Evolutionary conservation across 2,797 vertebrate species (phyloP), one percentile per base, ranked within the genome.

Genomic region (Sciaenops ocellatus): DNA sequence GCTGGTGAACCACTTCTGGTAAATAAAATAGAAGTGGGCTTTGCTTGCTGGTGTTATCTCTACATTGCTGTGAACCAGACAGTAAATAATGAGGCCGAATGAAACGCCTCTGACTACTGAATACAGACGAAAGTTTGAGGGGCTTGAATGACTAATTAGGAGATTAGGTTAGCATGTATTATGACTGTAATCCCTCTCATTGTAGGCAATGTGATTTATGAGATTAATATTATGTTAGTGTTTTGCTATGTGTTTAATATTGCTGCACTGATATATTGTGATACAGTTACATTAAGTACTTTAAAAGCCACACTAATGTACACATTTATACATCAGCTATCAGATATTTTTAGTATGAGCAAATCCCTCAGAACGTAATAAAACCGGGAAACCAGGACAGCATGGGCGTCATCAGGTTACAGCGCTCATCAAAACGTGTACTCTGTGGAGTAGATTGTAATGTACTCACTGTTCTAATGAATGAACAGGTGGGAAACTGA

Each of bases 1-100:
- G n/a, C 48, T 78, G 74, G 74, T 87, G 73, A 92, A 89, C 83
- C 91, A 92, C 89, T 94, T 93, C 91, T 93, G 85, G 89, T 94
- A 92, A 93, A 74, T 84, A 78, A 87, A 87, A 85, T 83, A 74
- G 74, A 82, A 87, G 85, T 85, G 78, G 82, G 79, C 83, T 82
- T 72, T 62, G 67, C 61, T 81, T 56, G 51, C 62, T 74, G 22
- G 24, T 73, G 82, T 85, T 54, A 30, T 69, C 71, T 70, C 61
- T 17, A n/a, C 47, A 48, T 13, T 48, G 77, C 75, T 75, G 48
- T 81, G 61, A 89, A 68, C 24, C 67, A 81, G 72, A 52, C 60
- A 79, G 79, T 60, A 63, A 74, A 88, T 76, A 87, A 64, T 55
- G 34, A 80, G 64, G 67, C 13, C 17, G 51, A 69, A 59, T 30